phyloP scores from a whole-genome alignment of 2,888 invertebrate species.

The Rhyacophila evoluta region DNA sequence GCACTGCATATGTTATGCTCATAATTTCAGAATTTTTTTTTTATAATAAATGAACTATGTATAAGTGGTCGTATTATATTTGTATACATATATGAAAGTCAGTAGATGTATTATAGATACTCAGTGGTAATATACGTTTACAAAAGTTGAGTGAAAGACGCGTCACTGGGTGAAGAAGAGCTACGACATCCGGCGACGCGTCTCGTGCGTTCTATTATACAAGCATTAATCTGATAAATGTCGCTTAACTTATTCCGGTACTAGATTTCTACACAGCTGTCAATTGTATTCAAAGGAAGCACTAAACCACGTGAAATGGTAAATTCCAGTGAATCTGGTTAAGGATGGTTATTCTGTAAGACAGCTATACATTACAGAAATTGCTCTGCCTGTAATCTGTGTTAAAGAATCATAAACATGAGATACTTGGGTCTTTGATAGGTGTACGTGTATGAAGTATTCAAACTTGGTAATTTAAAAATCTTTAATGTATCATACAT shows the following conservation, averaged over 20 bases:
- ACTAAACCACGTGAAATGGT: neutral
- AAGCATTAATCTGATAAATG: conserved; percentile 14
- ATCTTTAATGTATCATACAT: too few relatives aligned
- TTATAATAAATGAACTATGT: too few relatives aligned
- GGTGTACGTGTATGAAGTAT: too few relatives aligned
- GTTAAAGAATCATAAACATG: too few relatives aligned
- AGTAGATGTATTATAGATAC: too few relatives aligned
- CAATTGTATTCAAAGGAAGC: conserved; percentile 17
- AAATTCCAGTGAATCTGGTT: neutral
- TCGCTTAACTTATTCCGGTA: conserved; percentile 17
- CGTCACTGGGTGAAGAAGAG: conserved; percentile 37
- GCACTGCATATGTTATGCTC: too few relatives aligned
- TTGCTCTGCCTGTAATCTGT: neutral
- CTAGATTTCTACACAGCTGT: neutral
- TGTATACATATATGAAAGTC: too few relatives aligned
- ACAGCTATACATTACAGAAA: neutral
- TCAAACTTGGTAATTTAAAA: too few relatives aligned
- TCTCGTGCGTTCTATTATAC: conserved; percentile 25
- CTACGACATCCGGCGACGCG: conserved; percentile 43
- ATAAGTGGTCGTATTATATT: too few relatives aligned
- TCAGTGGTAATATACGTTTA: conserved; percentile 29
- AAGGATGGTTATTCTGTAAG: neutral
- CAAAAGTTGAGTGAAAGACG: conserved; percentile 30
- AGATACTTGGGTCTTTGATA: too few relatives aligned
- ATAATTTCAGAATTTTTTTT: too few relatives aligned